Base-by-base conservation (phyloP, 2,888 invertebrate species). In the Synanthedon myopaeformis region DNA sequence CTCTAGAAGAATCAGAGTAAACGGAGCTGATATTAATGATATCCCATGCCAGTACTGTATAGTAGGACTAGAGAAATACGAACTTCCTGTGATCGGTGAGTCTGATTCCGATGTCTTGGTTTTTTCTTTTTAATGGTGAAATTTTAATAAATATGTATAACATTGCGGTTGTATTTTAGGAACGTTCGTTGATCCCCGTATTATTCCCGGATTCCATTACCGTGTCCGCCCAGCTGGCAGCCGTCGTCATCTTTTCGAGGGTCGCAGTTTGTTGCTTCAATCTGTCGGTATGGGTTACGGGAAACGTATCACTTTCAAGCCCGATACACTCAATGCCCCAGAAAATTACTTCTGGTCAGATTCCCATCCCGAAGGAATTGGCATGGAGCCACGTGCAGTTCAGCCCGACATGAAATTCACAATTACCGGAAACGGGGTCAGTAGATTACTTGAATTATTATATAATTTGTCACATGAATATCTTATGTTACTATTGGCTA, bases 291-390 rank as follows among this genome's bases (percentile, higher is more conserved):
- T 92, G 85, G 94, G 94, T 14, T 94, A 94, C 66, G 93, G 93
- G 35, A 93, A 93, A 70, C 88, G 93, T 52, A 84, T 94, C 56
- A 92, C 92, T 1, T 94, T 94, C 78, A 88, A 90, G 62, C 91
- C 93, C 0, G 90, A 92, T 59, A 88, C 89, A 3, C 74, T 89
- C 17, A 82, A 90, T 54, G 76, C 80, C 13, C 90, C 91, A 3
- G 88, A 91, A 60, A 92, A 92, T 74, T 92, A 90, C 72, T 91
- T 94, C 77, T 94, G 93, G 93, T 93, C 93, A 23, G 94, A 94
- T 76, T 93, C 91, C 48, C 91, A 92, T 62, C 90, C 92, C 4
- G 92, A 92, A 65, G 93, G 94, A 42, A 81, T 91, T 56, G 93
- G 92, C 52, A 84, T 92, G 69, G 92, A 92, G 70, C 87, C 91